phyloP scores from a whole-genome alignment of 2,797 vertebrate genomes.

The Sardinella longiceps region DNA sequence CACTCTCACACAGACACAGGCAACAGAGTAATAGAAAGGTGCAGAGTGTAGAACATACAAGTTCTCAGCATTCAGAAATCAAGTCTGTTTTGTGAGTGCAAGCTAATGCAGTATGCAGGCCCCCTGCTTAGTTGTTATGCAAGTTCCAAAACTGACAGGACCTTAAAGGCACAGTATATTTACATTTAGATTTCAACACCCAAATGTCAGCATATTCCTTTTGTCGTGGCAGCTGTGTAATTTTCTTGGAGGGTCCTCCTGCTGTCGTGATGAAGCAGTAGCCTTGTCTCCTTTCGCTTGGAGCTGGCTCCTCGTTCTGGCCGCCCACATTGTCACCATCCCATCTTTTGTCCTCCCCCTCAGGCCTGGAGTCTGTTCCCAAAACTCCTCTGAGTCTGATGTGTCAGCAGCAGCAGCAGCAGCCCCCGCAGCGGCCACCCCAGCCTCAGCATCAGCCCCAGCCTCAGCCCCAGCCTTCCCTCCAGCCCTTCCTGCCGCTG shows the following conservation, averaged over 20 bases:
- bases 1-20: neutral
- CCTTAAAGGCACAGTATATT: neutral
- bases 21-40: neutral
- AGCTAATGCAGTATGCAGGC: neutral
- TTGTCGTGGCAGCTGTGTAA: neutral
- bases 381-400: slow-evolving; percentile 74
- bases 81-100: neutral
- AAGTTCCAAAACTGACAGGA: neutral
- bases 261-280: neutral
- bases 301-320: neutral
- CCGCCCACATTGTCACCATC: neutral
- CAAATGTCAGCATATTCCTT: neutral
- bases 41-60: neutral
- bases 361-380: slow-evolving; percentile 76
- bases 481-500: slow-evolving; percentile 73
- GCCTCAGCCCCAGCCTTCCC: slow-evolving; percentile 38
- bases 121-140: neutral
- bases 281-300: neutral
- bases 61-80: neutral
- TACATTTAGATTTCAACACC: neutral
- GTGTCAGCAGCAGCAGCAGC: slow-evolving; percentile 67
- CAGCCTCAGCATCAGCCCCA: slow-evolving; percentile 2
- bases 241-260: neutral
- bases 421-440: slow-evolving; percentile 21
- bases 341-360: slow-evolving; percentile 29